Base-by-base conservation (phyloP, 2,113 vertebrate genomes). In the Heterotilapia buettikoferi region DNA sequence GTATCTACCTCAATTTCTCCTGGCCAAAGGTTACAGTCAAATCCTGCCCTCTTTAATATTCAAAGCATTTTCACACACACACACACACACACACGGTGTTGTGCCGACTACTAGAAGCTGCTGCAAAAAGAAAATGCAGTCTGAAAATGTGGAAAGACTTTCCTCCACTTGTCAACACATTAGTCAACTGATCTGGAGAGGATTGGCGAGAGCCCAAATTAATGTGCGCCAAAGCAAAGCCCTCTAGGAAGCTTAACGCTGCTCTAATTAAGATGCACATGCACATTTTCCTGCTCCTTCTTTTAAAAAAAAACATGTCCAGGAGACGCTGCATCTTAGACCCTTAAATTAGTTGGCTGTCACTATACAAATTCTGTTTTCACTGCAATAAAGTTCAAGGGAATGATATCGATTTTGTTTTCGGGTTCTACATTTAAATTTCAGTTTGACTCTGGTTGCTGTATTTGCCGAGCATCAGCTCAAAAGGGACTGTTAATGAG, bases 181-280 rank as follows among this genome's bases (percentile, higher is more conserved):
- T 86, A 90, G 91, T 88, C 91, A 91, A 92, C 89, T 92, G 95
- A 93, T 93, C 86, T 88, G 90, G 85, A 89, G 92, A 92, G 93
- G 86, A 92, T 92, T 95, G 94, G 94, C 93, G 73, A 88, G 90
- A 94, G 86, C 90, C 90, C 94, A 95, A 94, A 96, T 96, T 91
- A 95, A 92, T 91, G 92, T 89, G 88, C 80, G 82, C 84, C 87
- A 92, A 92, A 93, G 91, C 83, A 92, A 93, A 94, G 90, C 93
- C 95, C 94, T 91, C 50, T 80, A 92, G 93, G 93, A 95, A 92
- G 91, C 90, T 94, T 94, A 93, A 90, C 83, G 68, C 85, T 10
- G 26, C 33, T 88, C 91, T 92, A 87, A 95, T 96, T 96, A 94
- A 93, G 90, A 96, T 94, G 90, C 90, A 93, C 92, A 21, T 91